Evolutionary conservation across 2,888 invertebrate species (phyloP), one percentile per base, ranked within the genome.

Genomic region (Lasioglossum vierecki): DNA sequence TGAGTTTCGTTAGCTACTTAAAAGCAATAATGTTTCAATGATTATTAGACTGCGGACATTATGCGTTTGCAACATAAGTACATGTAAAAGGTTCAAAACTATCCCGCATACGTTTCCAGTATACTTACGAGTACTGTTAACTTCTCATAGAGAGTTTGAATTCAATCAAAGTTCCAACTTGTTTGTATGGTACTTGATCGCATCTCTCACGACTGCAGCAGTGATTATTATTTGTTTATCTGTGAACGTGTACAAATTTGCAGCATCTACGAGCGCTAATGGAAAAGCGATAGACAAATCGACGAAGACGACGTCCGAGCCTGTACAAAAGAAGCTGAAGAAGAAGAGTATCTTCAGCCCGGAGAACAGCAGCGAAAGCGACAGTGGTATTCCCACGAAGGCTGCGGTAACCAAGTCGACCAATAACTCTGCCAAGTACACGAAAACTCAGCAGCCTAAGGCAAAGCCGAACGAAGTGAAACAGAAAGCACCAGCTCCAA

Each of bases 311-410:
- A 79, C 88, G 18, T 88, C 88, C 49, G 94, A 94, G 82, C 94
- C 94, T 66, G 93, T 91, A 6, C 94, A 93, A 81, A 95, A 95
- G 75, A 95, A 95, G 90, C 87, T 93, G 70, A 97, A 97, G 92
- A 97, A 97, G 94, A 97, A 97, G 93, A 97, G 98, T 92, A 98
- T 98, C 92, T 98, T 98, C 92, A 98, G 98, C 79, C 98, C 98
- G 0, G 98, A 97, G 89, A 98, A 98, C 88, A 96, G 96, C 88
- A 96, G 97, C n/a, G 97, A 97, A 91, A 96, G 96, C 88, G 96
- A 96, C 84, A 94, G 93, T 76, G 94, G 95, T 30, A 92, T 94
- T 68, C 94, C 95, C 18, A 93, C 95, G 3, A 96, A 96, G 92
- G 85, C 95, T 30, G 94, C 91, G 57, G 92, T 94, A 8, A 93